Evolutionary conservation across 2,797 vertebrate genomes (phyloP).

Genomic region (Holocentrus rufus): DNA sequence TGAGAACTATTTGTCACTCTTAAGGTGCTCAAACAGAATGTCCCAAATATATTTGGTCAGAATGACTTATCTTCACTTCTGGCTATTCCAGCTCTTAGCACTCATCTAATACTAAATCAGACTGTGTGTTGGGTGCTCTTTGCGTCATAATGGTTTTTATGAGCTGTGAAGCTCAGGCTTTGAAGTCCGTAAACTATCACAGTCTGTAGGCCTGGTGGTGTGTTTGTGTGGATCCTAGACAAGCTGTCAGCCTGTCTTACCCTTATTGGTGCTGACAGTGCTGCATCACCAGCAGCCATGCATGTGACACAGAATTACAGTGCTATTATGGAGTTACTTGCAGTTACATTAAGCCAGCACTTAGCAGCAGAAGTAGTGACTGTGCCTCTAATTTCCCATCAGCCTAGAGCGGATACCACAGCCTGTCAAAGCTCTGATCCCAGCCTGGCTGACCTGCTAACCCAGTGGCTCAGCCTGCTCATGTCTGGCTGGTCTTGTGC

Average conservation of each 20-base stretch:
- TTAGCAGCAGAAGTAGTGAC: slow-evolving; percentile 36
- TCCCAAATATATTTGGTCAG: neutral
- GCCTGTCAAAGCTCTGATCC: slow-evolving; percentile 58
- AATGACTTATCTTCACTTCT: neutral
- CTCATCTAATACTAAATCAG: neutral
- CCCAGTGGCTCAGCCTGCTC: slow-evolving; percentile 63
- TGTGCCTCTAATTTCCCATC: slow-evolving; percentile 36
- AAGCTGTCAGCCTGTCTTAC: slow-evolving; percentile 58
- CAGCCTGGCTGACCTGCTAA: slow-evolving; percentile 72
- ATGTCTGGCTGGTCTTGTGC: slow-evolving; percentile 9
- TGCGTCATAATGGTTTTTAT: slow-evolving; percentile 15
- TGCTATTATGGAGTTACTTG: slow-evolving; percentile 34
- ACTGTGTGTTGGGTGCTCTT: slow-evolving; percentile 5
- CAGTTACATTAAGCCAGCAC: slow-evolving; percentile 38
- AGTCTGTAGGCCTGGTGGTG: slow-evolving; percentile 42
- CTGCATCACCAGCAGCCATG: slow-evolving; percentile 47
- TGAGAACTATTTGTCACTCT: neutral
- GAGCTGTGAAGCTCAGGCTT: neutral
- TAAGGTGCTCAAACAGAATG: neutral
- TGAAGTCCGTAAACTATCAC: slow-evolving; percentile 23
- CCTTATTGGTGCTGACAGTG: slow-evolving; percentile 55
- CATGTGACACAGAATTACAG: slow-evolving; percentile 45
- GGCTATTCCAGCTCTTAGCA: neutral
- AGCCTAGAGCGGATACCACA: slow-evolving; percentile 40
- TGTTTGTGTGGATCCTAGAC: slow-evolving; percentile 43